These are phyloP conservation scores for Eulemur macaco DNA, from an alignment of 2,113 vertebrate genomes.

Conservation along the genomic window DNA sequence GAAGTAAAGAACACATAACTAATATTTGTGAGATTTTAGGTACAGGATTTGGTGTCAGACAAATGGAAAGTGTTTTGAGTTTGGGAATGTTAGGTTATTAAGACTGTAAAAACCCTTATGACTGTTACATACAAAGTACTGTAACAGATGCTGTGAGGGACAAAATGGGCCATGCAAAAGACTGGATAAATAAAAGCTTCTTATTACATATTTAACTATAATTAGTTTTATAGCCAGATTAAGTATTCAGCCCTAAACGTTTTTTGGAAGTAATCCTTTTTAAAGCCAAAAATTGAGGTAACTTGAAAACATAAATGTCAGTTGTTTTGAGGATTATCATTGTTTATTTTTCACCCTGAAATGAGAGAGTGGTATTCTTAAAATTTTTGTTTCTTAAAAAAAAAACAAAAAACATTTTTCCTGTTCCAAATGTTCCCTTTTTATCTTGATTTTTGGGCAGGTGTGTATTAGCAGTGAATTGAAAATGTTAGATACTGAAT, in stretches of 20 bases:
- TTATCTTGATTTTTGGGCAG: neutral
- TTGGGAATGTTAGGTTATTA: conserved; percentile 9
- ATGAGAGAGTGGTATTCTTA: neutral
- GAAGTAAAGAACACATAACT: neutral
- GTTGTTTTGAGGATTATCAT: neutral
- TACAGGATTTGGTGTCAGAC: neutral
- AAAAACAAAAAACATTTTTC: neutral
- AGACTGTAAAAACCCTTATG: neutral
- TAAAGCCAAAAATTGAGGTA: neutral
- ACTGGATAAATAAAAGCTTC: neutral
- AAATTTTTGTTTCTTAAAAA: neutral
- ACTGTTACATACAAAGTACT: neutral
- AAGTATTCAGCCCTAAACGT: neutral
- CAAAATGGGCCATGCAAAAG: neutral
- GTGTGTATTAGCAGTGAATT: conserved; percentile 6
- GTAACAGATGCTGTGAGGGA: neutral
- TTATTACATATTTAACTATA: neutral
- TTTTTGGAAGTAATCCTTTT: conserved; percentile 40
- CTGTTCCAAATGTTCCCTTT: neutral
- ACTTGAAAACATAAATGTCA: conserved; percentile 1
- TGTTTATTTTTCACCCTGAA: neutral
- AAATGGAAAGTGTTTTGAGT: conserved; percentile 15
- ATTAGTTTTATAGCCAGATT: neutral
- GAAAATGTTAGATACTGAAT: conserved; percentile 2
- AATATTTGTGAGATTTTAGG: neutral